Conservation (phyloP, 2,113 vertebrate genomes). For the Pelecanoides urinatrix region DNA sequence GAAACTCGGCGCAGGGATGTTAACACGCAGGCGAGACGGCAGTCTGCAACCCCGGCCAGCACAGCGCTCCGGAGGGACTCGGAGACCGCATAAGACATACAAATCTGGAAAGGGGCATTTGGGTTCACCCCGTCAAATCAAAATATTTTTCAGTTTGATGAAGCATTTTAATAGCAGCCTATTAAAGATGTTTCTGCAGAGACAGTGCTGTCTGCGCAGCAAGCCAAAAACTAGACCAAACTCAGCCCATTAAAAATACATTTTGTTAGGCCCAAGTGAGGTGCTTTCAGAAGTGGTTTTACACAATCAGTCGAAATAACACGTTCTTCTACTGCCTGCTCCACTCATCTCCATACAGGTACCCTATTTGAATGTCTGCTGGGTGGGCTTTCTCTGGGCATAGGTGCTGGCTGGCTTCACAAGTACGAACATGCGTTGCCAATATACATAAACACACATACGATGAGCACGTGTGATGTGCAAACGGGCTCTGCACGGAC, state of each 20-base stretch:
- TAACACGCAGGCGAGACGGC: rapidly evolving
- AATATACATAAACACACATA: rapidly evolving
- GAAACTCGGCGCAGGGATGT: background rate
- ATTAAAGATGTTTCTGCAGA: background rate
- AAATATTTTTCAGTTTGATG: background rate
- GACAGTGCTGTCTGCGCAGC: background rate
- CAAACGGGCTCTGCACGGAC: rapidly evolving
- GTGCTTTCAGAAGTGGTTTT: constrained; percentile 32
- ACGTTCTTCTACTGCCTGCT: background rate
- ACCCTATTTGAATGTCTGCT: constrained; percentile 3
- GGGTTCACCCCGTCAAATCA: background rate
- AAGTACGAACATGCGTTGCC: rapidly evolving
- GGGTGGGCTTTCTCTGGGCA: constrained; percentile 6
- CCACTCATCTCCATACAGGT: background rate
- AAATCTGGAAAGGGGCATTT: background rate
- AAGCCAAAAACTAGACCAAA: background rate
- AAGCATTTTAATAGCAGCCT: background rate
- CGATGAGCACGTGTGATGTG: rapidly evolving
- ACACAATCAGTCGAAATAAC: background rate
- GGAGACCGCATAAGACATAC: rapidly evolving
- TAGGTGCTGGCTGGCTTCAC: background rate
- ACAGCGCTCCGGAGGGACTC: rapidly evolving
- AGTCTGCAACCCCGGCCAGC: background rate
- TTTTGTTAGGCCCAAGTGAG: background rate
- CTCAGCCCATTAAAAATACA: constrained; percentile 1